Conservation (phyloP, 2,797 vertebrate genomes). For the Calcarius lapponicus region DNA sequence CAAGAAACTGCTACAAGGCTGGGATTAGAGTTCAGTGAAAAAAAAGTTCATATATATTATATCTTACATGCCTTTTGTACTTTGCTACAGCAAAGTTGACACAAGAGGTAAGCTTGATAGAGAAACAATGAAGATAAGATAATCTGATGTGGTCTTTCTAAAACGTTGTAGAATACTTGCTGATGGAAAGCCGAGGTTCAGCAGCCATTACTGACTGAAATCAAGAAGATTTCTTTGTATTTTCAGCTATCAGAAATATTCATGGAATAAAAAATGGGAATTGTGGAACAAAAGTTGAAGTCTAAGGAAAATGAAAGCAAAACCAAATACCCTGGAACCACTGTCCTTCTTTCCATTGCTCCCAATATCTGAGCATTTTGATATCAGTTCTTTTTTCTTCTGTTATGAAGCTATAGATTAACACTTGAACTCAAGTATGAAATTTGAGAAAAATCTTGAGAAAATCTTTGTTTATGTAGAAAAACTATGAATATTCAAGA, state of each 20-base stretch:
- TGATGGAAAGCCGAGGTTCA: background rate
- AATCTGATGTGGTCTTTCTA: background rate
- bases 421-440: background rate
- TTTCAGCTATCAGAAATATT: background rate
- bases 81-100: background rate
- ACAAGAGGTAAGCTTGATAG: background rate
- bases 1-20: background rate
- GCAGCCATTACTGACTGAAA: background rate
- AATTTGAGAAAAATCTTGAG: background rate
- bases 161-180: background rate
- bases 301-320: background rate
- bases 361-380: rapidly evolving
- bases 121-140: background rate
- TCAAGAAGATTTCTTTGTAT: background rate
- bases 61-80: background rate
- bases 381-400: background rate
- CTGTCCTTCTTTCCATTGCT: background rate
- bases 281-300: background rate
- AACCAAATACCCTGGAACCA: background rate
- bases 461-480: background rate
- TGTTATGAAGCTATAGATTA: background rate
- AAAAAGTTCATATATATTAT: background rate
- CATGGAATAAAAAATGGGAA: background rate
- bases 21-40: background rate
- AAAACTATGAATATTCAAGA: background rate